Base-by-base conservation (phyloP, 2,797 vertebrate species). In the Poeciliopsis presidionis region DNA sequence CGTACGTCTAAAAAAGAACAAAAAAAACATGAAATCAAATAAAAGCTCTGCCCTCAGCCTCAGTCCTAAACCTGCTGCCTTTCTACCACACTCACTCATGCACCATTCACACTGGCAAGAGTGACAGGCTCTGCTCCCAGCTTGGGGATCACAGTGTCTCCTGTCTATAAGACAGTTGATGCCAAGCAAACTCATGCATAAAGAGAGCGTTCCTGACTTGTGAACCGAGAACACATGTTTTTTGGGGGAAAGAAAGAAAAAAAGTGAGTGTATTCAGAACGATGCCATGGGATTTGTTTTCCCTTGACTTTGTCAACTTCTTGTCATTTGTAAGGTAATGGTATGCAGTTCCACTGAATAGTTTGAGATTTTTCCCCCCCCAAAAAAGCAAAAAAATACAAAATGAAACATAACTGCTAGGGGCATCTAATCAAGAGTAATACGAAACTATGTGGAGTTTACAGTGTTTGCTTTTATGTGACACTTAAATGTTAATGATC, bases 161-260 rank as follows among this genome's bases (percentile, higher is more conserved):
- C 92, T 93, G 93, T 94, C 94, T 94, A 89, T 90, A 92, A 95
- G 93, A 94, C 92, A 92, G 91, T 92, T 92, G 93, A 95, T 92
- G 91, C 93, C 86, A 85, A 92, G 93, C 91, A 95, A 93, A 94
- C 90, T 94, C 94, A 94, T 94, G 93, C 93, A 95, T 94, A 95
- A 93, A 93, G 90, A 92, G 86, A 91, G 86, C 89, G 87, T 93
- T 92, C 92, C 91, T 93, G 92, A 90, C 90, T 93, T 90, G 92
- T 94, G 93, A 95, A 94, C 90, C 82, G 85, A 93, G 90, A 95
- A 93, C 92, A 93, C 85, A 84, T 94, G 91, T 94, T 92, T 95
- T 90, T 94, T 92, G 90, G 90, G 90, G 84, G 80, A 85, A 90
- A 84, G 80, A 84, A 86, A 81, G 84, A 53, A 80, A 82, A 76